Percentiles rank a stretch among this genome's conserved stretches.
Evolutionary conservation across 1,140 invertebrate species (phyloP).

Genomic region (Conopomorpha cramerella): DNA sequence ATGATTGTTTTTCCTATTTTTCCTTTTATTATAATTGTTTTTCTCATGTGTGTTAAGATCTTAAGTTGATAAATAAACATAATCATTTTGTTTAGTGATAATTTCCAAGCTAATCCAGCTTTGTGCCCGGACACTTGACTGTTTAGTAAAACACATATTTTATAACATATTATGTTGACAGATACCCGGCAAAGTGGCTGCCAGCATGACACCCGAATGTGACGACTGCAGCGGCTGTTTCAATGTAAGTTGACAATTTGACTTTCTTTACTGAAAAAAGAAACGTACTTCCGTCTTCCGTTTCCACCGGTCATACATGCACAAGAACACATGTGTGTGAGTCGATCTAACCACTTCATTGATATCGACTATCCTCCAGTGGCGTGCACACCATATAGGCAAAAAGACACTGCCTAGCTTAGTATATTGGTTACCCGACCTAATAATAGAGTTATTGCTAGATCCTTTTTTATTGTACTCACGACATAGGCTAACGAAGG

Average conservation of each 20-base stretch:
- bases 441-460: too few relatives aligned
- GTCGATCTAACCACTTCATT: too few relatives aligned
- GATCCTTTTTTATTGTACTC: too few relatives aligned
- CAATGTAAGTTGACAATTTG: slow-evolving; percentile 58
- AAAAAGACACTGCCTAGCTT: too few relatives aligned
- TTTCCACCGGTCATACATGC: slow-evolving; percentile 1
- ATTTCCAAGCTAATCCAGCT: background rate
- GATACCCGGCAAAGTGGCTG: slow-evolving; percentile 62
- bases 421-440: too few relatives aligned
- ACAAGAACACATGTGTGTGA: too few relatives aligned
- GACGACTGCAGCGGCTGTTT: slow-evolving; percentile 63
- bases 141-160: background rate
- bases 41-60: too few relatives aligned
- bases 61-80: background rate
- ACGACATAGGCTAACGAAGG: too few relatives aligned
- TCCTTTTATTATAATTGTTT: background rate
- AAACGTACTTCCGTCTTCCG: too few relatives aligned
- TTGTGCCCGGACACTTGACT: background rate
- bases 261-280: too few relatives aligned
- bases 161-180: slow-evolving; percentile 19
- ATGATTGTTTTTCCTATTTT: background rate
- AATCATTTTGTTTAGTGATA: background rate
- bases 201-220: slow-evolving; percentile 59
- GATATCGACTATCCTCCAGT: too few relatives aligned
- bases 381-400: too few relatives aligned